Conservation (phyloP, 2,797 vertebrate species). For the Ataeniobius toweri region DNA sequence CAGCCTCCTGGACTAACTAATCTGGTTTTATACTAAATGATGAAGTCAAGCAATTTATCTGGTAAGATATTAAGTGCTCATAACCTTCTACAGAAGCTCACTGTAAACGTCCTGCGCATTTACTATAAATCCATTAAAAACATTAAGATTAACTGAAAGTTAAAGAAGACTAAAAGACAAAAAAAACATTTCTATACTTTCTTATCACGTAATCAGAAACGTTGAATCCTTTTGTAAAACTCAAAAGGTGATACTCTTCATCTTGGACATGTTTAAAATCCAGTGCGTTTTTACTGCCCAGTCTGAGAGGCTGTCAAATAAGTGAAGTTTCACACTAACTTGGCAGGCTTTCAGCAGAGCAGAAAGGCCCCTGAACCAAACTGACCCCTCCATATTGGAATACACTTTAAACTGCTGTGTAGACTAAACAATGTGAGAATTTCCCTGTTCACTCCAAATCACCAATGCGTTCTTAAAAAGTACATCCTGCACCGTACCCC, state of each 20-base stretch:
- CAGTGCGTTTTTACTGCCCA: neutral
- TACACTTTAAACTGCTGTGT: neutral
- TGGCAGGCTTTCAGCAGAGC: neutral
- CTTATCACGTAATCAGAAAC: neutral
- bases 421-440: slow-evolving; percentile 4
- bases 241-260: neutral
- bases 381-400: neutral
- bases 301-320: slow-evolving; percentile 6
- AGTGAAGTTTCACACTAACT: neutral
- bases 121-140: neutral
- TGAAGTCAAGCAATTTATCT: neutral
- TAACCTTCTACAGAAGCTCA: too few relatives aligned
- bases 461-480: neutral
- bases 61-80: too few relatives aligned
- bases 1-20: neutral
- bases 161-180: neutral
- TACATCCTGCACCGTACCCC: neutral
- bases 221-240: neutral
- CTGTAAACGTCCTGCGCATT: neutral
- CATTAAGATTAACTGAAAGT: neutral
- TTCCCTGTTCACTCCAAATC: neutral
- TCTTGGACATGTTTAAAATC: neutral
- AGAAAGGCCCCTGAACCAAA: slow-evolving; percentile 2
- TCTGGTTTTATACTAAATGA: neutral
- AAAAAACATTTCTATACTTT: neutral